A percentile compares a stretch with the other conserved stretches of the same genome.
These are phyloP conservation scores for Pangasius djambal DNA, from an alignment of 2,797 vertebrate genomes.

Conservation along the genomic window DNA sequence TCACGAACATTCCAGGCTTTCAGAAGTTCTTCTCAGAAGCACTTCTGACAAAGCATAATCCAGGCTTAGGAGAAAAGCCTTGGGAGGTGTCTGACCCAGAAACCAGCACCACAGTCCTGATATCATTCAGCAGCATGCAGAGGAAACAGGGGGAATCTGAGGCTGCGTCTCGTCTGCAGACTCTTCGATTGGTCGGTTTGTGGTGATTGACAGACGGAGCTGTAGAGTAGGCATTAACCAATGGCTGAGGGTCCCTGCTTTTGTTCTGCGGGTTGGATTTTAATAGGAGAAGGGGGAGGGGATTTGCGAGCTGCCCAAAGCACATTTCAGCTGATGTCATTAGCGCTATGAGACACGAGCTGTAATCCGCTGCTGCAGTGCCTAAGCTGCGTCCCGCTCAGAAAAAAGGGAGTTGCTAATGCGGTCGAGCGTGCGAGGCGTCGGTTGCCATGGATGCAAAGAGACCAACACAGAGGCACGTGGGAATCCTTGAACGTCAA, in stretches of 20 bases:
- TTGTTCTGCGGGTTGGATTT: slow-evolving; percentile 34
- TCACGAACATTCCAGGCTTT: not conserved
- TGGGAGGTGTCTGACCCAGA: slow-evolving; percentile 42
- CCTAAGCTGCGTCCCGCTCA: slow-evolving; percentile 15
- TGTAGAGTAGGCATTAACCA: slow-evolving; percentile 9
- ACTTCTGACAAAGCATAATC: slow-evolving; percentile 13
- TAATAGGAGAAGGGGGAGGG: slow-evolving; percentile 14
- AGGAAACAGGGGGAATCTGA: slow-evolving; percentile 35
- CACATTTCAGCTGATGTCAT: slow-evolving; percentile 45
- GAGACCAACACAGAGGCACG: slow-evolving; percentile 45
- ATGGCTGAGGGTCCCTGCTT: slow-evolving; percentile 26
- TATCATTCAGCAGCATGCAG: slow-evolving; percentile 46
- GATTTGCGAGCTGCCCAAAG: slow-evolving; percentile 18
- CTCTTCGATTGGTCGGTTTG: not conserved
- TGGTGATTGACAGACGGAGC: slow-evolving; percentile 34
- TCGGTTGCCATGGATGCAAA: slow-evolving; percentile 45
- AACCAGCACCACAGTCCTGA: slow-evolving; percentile 40
- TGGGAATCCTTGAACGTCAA: slow-evolving; percentile 42
- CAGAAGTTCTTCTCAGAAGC: not conserved
- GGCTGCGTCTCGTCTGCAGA: slow-evolving; percentile 34
- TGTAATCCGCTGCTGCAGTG: slow-evolving; percentile 35
- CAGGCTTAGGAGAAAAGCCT: slow-evolving; percentile 54
- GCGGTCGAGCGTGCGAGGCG: slow-evolving; percentile 5
- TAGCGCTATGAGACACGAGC: slow-evolving; percentile 39
- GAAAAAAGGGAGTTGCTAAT: slow-evolving; percentile 3